Conservation (phyloP, 2,113 vertebrate species). For the Neodontobutis hainanensis region DNA sequence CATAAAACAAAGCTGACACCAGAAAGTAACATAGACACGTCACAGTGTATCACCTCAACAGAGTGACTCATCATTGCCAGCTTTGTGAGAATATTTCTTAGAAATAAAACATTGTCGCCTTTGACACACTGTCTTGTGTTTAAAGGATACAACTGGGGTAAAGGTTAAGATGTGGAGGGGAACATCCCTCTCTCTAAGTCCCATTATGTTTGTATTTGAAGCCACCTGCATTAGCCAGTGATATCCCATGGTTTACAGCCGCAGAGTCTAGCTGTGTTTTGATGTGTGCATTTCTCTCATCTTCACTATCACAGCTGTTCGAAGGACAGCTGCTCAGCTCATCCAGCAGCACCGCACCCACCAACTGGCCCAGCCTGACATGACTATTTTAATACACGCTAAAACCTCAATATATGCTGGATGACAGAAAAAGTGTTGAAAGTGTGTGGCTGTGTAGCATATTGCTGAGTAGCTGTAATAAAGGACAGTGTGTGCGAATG, state of each 20-base stretch:
- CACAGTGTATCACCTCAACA: conserved; percentile 12
- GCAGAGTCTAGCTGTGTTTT: conserved; percentile 58
- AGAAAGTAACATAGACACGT: conserved; percentile 15
- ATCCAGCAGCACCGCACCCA: conserved; percentile 20
- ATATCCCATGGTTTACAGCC: conserved; percentile 61
- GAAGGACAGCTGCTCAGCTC: conserved; percentile 50
- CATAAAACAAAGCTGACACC: conserved; percentile 17
- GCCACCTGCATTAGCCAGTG: conserved; percentile 54
- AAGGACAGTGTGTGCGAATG: conserved; percentile 2
- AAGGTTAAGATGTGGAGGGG: conserved; percentile 25
- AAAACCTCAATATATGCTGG: conserved; percentile 4
- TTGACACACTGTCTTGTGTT: neutral
- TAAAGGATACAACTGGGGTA: conserved; percentile 30
- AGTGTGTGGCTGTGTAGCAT: neutral
- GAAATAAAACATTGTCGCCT: neutral
- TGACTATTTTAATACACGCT: neutral
- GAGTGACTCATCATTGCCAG: neutral
- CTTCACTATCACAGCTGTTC: conserved; percentile 66
- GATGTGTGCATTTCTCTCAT: conserved; percentile 45
- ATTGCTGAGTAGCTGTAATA: neutral
- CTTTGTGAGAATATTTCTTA: neutral
- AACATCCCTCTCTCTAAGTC: conserved; percentile 25
- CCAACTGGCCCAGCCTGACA: conserved; percentile 27
- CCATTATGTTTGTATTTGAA: conserved; percentile 55
- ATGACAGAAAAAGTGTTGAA: neutral